Conservation (phyloP, 2,797 vertebrate species). For the Argentina silus region DNA sequence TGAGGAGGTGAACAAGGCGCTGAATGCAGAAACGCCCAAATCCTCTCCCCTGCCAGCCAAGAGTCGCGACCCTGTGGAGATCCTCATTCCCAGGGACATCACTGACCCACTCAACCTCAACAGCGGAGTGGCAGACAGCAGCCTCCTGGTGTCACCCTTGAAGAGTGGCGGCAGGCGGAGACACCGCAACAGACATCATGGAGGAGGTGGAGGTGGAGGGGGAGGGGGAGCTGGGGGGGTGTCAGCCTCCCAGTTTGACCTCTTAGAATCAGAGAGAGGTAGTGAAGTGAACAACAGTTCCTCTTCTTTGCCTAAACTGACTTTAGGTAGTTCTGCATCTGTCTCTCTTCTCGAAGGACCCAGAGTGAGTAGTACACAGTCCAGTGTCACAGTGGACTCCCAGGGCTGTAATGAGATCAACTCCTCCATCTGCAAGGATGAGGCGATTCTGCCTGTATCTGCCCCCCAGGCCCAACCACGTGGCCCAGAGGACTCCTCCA, state of each 20-base stretch:
- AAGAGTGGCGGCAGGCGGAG: conserved; percentile 80
- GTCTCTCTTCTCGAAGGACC: conserved; percentile 52
- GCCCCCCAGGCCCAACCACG: conserved; percentile 20
- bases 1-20: conserved; percentile 89
- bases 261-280: conserved; percentile 57
- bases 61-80: conserved; percentile 89
- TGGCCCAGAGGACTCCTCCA: conserved; percentile 49
- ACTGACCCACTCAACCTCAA: conserved; percentile 93
- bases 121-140: conserved; percentile 78
- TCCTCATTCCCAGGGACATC: conserved; percentile 92
- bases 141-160: conserved; percentile 80
- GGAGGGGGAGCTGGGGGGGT: conserved; percentile 37
- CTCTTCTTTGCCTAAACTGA: conserved; percentile 26
- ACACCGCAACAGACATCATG: conserved; percentile 87
- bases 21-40: conserved; percentile 94
- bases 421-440: conserved; percentile 76
- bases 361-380: conserved; percentile 58
- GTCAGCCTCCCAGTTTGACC: conserved; percentile 44
- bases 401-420: conserved; percentile 76
- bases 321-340: conserved; percentile 16
- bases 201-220: conserved; percentile 57
- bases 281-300: conserved; percentile 8
- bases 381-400: conserved; percentile 53
- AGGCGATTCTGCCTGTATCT: conserved; percentile 55
- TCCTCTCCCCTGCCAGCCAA: conserved; percentile 89